Conservation (phyloP, 2,797 vertebrate genomes). For the Percopsis omiscomaycus region DNA sequence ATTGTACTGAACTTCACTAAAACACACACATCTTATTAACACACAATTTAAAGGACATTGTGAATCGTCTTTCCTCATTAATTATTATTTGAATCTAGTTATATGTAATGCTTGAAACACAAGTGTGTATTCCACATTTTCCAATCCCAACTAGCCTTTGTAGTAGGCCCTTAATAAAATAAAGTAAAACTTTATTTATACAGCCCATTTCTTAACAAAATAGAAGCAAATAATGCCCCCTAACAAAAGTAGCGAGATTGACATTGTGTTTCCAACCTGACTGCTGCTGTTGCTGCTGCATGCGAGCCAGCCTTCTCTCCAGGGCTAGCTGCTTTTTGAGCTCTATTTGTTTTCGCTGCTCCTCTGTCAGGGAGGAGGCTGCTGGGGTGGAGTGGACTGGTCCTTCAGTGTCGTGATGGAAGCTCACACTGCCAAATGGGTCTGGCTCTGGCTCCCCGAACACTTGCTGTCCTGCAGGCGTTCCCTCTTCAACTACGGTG, state of each 20-base stretch:
- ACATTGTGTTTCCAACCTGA: slow-evolving; percentile 47
- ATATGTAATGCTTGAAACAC: too few species aligned
- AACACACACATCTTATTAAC: neutral
- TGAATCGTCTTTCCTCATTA: too few species aligned
- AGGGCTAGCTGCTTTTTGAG: slow-evolving; percentile 86
- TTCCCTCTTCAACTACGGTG: slow-evolving; percentile 52
- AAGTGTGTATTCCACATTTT: too few species aligned
- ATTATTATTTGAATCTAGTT: too few species aligned
- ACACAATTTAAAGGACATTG: too few species aligned
- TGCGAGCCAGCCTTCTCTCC: slow-evolving; percentile 83
- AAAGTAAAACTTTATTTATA: too few species aligned
- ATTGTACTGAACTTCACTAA: neutral
- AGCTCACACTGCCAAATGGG: slow-evolving; percentile 40
- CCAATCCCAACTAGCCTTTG: too few species aligned
- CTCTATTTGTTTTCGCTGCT: slow-evolving; percentile 84
- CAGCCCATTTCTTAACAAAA: too few species aligned
- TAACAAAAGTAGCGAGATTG: neutral
- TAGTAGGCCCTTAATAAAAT: too few species aligned
- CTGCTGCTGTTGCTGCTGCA: slow-evolving; percentile 62
- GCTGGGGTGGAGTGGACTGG: slow-evolving; percentile 57
- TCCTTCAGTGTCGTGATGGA: slow-evolving; percentile 29
- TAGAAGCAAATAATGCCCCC: neutral
- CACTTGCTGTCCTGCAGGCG: slow-evolving; percentile 5
- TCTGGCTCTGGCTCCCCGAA: slow-evolving; percentile 63
- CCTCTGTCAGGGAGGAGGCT: slow-evolving; percentile 78